phyloP scores from a whole-genome alignment of 1,140 invertebrate genomes.

The Parasteatoda tepidariorum region DNA sequence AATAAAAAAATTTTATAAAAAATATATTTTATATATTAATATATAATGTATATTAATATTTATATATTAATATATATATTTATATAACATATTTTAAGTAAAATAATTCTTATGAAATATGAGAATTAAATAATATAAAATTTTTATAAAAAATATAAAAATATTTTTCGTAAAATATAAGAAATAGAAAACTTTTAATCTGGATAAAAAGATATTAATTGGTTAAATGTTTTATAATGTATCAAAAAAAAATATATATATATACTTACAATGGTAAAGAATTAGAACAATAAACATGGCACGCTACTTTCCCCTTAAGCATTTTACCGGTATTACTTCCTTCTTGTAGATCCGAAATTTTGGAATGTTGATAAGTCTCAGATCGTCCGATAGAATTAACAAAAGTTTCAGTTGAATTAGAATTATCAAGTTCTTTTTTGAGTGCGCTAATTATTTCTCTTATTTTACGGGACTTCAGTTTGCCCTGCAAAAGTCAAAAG shows the following conservation, averaged over 20 bases:
- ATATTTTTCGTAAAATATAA: no score
- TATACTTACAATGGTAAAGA: slow-evolving; percentile 81
- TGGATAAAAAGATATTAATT: no score
- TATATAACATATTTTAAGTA: no score
- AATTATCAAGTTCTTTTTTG: slow-evolving; percentile 67
- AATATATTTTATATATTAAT: no score
- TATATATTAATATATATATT: no score
- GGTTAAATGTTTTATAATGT: no score
- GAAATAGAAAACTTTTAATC: no score
- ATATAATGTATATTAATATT: no score
- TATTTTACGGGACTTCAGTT: slow-evolving; percentile 79
- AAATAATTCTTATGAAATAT: no score
- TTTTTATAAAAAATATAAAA: no score
- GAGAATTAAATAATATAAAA: no score
- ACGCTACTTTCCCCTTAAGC: slow-evolving; percentile 83
- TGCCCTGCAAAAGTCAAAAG: slow-evolving; percentile 70
- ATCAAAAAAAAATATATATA: no score
- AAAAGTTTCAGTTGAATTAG: slow-evolving; percentile 76
- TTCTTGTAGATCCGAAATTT: slow-evolving; percentile 71
- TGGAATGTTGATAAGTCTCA: slow-evolving; percentile 71
- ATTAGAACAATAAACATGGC: slow-evolving; percentile 80
- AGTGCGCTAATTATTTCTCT: slow-evolving; percentile 75
- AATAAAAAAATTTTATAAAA: background rate
- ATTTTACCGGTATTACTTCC: slow-evolving; percentile 78
- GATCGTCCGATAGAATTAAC: slow-evolving; percentile 70